Base-by-base conservation (phyloP, 2,113 vertebrate species). In the Xyrauchen texanus region DNA sequence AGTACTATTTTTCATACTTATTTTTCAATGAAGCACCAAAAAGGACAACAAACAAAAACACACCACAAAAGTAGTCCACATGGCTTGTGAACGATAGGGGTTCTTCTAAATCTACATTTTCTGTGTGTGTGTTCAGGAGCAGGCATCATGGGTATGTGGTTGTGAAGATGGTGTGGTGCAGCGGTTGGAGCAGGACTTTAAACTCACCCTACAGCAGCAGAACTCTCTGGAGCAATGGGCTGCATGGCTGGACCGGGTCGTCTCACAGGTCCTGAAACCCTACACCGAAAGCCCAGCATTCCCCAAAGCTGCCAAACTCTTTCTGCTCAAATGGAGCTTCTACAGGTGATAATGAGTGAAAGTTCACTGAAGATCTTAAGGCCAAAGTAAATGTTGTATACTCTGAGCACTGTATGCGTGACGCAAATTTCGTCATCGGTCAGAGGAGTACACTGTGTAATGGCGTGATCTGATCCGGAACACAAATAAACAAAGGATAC, bases 151-250 rank as follows among this genome's bases (percentile, higher is more conserved):
- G 96, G 96, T 97, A 71, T 97, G 96, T 87, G 95, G 95, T 85
- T 97, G 96, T 75, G 95, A 96, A 64, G 95, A 97, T 81, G 87
- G 89, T 0, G 89, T 95, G 71, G 94, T 97, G 68, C 94, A 95
- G 90, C 90, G 88, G 58, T 89, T 97, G 74, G 95, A 97, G 91
- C 95, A 95, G 84, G 95, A 97, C 90, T 97, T 97, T 81, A 97
- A 97, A 86, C 74, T 91, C 76, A 97, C 95, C 3, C 92, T 97
- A 84, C 95, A 96, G 92, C 95, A 97, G 91, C 95, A 97, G 87
- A 96, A 95, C 88, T 96, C 96, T 0, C 90, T 97, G 89, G 96
- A 97, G 87, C 95, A 97, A 87, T 97, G 95, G 96, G 96, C 95
- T 0, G 89, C 87, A 34, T 97, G 96, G 96, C 91, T 97, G 85